Percentiles rank a stretch among this genome's conserved stretches.
Conservation (phyloP, 2,888 invertebrate genomes). For the Lepidochrysops patricia region DNA sequence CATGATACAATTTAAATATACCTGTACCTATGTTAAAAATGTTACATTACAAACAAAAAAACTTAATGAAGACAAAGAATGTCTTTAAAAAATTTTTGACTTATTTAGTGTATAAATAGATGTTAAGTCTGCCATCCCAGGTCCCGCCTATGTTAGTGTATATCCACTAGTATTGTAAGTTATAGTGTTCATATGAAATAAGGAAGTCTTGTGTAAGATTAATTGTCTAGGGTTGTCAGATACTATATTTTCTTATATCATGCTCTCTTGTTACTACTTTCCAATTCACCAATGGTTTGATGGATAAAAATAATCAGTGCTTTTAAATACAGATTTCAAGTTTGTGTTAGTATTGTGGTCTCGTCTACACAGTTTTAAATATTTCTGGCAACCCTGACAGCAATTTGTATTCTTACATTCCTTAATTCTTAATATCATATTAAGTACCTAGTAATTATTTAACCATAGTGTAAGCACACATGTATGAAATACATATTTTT, state of each 20-base stretch:
- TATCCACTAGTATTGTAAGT: not conserved
- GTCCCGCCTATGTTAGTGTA: not conserved
- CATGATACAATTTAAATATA: too few relatives aligned
- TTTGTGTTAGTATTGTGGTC: too few relatives aligned
- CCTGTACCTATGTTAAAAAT: too few relatives aligned
- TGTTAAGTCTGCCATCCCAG: not conserved
- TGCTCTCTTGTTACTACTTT: not conserved
- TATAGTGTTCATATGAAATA: conserved; percentile 1
- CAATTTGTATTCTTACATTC: not conserved
- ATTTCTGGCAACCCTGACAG: not conserved
- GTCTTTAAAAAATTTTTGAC: too few relatives aligned
- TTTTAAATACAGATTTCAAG: not conserved
- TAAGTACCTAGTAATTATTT: not conserved
- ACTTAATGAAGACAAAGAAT: too few relatives aligned
- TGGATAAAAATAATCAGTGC: not conserved
- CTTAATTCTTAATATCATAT: not conserved
- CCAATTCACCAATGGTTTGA: not conserved
- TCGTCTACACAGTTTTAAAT: not conserved
- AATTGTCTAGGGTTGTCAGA: not conserved
- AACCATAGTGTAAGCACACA: not conserved
- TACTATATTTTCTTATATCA: not conserved
- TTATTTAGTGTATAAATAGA: not conserved
- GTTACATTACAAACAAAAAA: too few relatives aligned
- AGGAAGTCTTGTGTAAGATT: not conserved
- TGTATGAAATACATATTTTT: conserved; percentile 6